phyloP scores from a whole-genome alignment of 53 echinoderm and acorn worm genomes.

The Echinometra lucunter region DNA sequence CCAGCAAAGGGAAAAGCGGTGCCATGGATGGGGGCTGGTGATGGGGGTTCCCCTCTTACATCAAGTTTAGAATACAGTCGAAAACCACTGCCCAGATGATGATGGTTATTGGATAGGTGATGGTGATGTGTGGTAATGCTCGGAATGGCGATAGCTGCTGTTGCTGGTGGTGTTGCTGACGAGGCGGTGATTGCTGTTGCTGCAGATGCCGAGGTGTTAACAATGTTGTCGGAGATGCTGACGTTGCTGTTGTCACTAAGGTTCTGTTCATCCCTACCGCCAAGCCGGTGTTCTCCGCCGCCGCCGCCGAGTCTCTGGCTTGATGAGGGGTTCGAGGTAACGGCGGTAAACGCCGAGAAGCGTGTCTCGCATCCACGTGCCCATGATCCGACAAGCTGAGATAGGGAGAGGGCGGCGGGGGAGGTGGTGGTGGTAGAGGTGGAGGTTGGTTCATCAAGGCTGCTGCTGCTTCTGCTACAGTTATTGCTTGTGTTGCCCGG shows the following conservation, averaged over 20 bases:
- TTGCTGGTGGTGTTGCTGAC: constrained; percentile 15
- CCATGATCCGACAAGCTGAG: constrained; percentile 52
- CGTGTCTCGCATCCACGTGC: constrained; percentile 58
- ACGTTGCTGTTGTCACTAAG: neutral
- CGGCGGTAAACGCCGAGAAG: constrained; percentile 71
- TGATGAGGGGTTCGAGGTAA: constrained; percentile 29
- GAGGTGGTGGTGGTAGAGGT: constrained; percentile 46
- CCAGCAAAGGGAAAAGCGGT: constrained; percentile 53
- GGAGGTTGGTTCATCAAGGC: neutral
- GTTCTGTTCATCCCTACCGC: constrained; percentile 35
- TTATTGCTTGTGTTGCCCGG: neutral
- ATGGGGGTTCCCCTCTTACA: constrained; percentile 72
- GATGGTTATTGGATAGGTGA: constrained; percentile 37
- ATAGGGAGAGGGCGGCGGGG: constrained; percentile 53
- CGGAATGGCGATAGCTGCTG: constrained; percentile 50
- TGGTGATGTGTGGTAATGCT: constrained; percentile 59
- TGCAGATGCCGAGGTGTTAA: neutral
- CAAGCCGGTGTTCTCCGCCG: neutral
- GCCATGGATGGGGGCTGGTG: constrained; percentile 50
- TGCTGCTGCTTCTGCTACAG: neutral
- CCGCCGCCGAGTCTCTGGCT: constrained; percentile 46
- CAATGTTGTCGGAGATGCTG: constrained; percentile 26
- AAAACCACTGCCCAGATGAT: constrained; percentile 74
- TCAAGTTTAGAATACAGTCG: constrained; percentile 82
- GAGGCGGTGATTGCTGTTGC: neutral